Percentiles rank a stretch among this genome's conserved stretches.
These are phyloP conservation scores for Sebastes dallii DNA, from an alignment of 2,797 vertebrate genomes.

Conservation along the genomic window DNA sequence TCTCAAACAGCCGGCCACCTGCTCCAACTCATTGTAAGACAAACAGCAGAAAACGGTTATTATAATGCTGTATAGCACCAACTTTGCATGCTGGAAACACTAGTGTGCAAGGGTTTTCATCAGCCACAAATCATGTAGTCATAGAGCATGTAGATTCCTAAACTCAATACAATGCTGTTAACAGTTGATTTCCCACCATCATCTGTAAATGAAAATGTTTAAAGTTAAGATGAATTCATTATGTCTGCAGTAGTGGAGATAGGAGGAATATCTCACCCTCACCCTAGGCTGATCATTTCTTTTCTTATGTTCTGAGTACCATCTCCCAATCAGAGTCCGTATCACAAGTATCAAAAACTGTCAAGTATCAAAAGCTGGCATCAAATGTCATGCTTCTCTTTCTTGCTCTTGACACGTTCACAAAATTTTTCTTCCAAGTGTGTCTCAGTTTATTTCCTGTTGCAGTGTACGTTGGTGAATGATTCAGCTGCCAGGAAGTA, in stretches of 20 bases:
- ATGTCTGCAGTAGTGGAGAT: neutral
- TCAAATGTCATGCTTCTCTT: neutral
- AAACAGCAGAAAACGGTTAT: neutral
- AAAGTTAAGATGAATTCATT: neutral
- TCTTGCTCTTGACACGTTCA: neutral
- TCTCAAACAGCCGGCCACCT: conserved; percentile 84
- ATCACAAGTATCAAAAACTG: neutral
- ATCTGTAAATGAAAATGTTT: too few relatives aligned
- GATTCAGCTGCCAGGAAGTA: too few relatives aligned
- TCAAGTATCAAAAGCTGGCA: neutral
- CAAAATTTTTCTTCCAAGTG: neutral
- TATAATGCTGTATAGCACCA: neutral
- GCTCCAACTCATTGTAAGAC: conserved; percentile 87
- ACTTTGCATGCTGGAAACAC: too few relatives aligned
- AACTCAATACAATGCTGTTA: neutral
- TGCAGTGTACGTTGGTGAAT: too few relatives aligned
- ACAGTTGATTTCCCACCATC: neutral
- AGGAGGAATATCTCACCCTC: neutral
- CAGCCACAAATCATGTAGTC: neutral
- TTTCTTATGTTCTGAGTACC: neutral
- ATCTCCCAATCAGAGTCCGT: neutral
- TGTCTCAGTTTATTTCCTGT: too few relatives aligned
- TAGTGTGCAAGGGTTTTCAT: neutral
- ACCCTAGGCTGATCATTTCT: neutral
- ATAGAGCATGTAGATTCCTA: neutral